Evolutionary conservation across 1,140 invertebrate species (phyloP).

Genomic region (Atta texana): DNA sequence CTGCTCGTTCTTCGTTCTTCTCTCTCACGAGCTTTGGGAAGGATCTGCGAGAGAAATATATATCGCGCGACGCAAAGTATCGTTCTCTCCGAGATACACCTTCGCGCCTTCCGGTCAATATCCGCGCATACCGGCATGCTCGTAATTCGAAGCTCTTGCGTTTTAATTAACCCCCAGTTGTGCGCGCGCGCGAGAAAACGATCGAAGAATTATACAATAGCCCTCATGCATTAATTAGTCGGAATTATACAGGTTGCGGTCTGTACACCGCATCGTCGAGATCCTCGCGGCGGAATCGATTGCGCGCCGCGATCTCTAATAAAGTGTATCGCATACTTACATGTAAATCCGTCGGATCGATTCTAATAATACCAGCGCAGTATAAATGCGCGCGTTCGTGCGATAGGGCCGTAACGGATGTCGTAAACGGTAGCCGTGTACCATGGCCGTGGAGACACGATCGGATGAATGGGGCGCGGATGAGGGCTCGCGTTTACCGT

Average conservation of each 20-base stretch:
- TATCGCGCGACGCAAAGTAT: conserved; percentile 22
- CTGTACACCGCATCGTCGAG: not conserved
- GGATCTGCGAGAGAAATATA: not conserved
- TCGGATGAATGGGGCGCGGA: conserved; percentile 73
- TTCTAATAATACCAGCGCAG: conserved; percentile 35
- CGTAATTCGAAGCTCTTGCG: conserved; percentile 23
- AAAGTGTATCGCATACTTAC: conserved; percentile 36
- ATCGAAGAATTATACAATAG: conserved; percentile 37
- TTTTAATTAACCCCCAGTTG: conserved; percentile 54
- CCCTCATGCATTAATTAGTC: conserved; percentile 29
- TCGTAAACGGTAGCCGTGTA: conserved; percentile 81
- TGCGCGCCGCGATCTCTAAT: conserved; percentile 12
- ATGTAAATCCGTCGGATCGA: conserved; percentile 30
- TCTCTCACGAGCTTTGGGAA: conserved; percentile 4
- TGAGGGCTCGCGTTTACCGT: conserved; percentile 59
- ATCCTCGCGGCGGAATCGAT: not conserved
- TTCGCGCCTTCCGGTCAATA: conserved; percentile 28
- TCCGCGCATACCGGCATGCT: not conserved
- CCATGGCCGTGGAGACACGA: conserved; percentile 65
- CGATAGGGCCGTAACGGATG: conserved; percentile 41
- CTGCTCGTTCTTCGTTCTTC: not conserved
- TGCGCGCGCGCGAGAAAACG: conserved; percentile 1
- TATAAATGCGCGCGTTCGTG: not conserved
- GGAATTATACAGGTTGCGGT: conserved; percentile 38
- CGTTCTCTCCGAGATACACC: not conserved